Evolutionary conservation across 1,140 invertebrate genomes (phyloP).

Genomic region (Planococcus citri): DNA sequence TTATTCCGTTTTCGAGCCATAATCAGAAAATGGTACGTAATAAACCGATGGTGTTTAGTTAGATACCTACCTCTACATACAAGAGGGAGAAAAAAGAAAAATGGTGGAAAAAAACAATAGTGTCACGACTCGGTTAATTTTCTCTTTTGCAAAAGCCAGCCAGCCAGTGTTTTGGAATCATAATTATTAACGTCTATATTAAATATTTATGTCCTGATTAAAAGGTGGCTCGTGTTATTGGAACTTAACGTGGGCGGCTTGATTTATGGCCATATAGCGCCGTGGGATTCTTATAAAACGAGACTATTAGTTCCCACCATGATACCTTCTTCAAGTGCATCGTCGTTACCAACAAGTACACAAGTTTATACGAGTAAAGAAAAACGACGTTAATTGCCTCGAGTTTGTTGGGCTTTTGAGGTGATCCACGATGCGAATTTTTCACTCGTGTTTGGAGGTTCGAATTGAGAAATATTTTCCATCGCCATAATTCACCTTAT

Average conservation of each 20-base stretch:
- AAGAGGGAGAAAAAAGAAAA: background rate
- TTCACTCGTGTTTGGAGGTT: background rate
- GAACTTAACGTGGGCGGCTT: slow-evolving; percentile 9
- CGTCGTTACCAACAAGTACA: background rate
- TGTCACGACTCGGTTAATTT: background rate
- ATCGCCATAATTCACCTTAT: background rate
- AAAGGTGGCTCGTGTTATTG: slow-evolving; percentile 16
- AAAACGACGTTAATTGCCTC: background rate
- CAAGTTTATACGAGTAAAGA: background rate
- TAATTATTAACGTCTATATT: slow-evolving; percentile 15
- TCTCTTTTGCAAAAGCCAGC: background rate
- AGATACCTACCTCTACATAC: no score
- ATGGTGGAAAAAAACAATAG: background rate
- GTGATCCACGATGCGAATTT: background rate
- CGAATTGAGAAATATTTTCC: background rate
- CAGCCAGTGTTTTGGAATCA: background rate
- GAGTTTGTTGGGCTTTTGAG: background rate
- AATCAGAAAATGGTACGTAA: background rate
- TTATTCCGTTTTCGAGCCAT: background rate
- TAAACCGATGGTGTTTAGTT: background rate
- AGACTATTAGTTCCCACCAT: slow-evolving; percentile 14
- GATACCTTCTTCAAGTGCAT: slow-evolving; percentile 10
- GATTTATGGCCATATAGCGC: slow-evolving; percentile 14
- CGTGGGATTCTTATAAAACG: slow-evolving; percentile 17
- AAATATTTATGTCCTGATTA: slow-evolving; percentile 13